These are phyloP conservation scores for Drosophila parvula DNA, from an alignment of 1,140 invertebrate species.

Conservation along the genomic window DNA sequence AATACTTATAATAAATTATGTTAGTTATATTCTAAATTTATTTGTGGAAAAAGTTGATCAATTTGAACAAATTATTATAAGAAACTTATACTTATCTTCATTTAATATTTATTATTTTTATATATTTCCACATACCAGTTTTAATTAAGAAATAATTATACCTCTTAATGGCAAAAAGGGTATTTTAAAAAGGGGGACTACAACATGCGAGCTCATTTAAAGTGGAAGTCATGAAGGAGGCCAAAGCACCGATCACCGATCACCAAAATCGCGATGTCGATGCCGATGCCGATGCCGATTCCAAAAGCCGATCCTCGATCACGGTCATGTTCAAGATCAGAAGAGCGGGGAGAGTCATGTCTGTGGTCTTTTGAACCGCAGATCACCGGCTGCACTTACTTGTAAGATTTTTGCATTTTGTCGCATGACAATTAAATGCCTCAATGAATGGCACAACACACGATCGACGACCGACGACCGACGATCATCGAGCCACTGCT, in stretches of 20 bases:
- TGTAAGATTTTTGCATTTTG: constrained; percentile 71
- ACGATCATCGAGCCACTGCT: constrained; percentile 15
- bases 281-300: constrained; percentile 34
- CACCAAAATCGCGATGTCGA: constrained; percentile 55
- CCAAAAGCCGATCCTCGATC: constrained; percentile 43
- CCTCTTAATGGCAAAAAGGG: not conserved
- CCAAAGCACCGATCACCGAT: constrained; percentile 57
- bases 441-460: constrained; percentile 74
- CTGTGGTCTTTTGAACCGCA: constrained; percentile 70
- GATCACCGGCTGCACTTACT: constrained; percentile 50
- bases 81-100: not conserved
- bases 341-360: constrained; percentile 44
- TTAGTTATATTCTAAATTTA: too few relatives aligned
- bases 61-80: not conserved
- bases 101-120: not conserved
- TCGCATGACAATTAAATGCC: constrained; percentile 78
- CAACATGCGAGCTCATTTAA: constrained; percentile 74
- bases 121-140: not conserved
- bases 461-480: constrained; percentile 34
- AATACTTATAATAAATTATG: too few relatives aligned
- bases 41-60: too few relatives aligned
- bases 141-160: not conserved
- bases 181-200: constrained; percentile 24
- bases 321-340: constrained; percentile 52
- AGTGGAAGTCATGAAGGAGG: constrained; percentile 59